phyloP scores from a whole-genome alignment of 2,113 vertebrate genomes.

The Myiozetetes cayanensis region DNA sequence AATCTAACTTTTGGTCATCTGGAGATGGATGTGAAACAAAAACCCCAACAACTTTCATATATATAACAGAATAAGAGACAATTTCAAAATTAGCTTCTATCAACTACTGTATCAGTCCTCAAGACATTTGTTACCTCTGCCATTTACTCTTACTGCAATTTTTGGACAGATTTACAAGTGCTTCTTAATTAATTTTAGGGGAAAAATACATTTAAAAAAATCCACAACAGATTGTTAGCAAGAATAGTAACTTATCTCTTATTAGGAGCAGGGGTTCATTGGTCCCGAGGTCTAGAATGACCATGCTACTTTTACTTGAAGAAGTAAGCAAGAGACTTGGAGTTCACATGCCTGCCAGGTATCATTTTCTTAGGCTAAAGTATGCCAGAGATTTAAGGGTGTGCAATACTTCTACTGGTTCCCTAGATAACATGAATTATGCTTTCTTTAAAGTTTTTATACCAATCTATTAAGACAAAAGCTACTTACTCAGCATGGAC shows the following conservation, averaged over 20 bases:
- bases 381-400: neutral
- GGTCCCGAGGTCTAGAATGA: neutral
- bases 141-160: neutral
- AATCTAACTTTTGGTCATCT: neutral
- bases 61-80: neutral
- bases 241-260: neutral
- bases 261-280: neutral
- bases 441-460: neutral
- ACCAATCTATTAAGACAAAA: neutral
- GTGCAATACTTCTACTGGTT: neutral
- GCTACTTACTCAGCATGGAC: neutral
- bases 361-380: neutral
- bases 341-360: neutral
- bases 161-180: neutral
- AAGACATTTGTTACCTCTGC: neutral
- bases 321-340: neutral
- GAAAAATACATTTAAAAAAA: fast-evolving
- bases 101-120: neutral
- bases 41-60: neutral
- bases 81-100: neutral
- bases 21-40: neutral
- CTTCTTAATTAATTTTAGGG: neutral
- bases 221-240: neutral
- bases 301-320: neutral
- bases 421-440: neutral